These are phyloP conservation scores for Sphyrna mokarran DNA, from an alignment of 2,113 vertebrate species.

Conservation along the genomic window DNA sequence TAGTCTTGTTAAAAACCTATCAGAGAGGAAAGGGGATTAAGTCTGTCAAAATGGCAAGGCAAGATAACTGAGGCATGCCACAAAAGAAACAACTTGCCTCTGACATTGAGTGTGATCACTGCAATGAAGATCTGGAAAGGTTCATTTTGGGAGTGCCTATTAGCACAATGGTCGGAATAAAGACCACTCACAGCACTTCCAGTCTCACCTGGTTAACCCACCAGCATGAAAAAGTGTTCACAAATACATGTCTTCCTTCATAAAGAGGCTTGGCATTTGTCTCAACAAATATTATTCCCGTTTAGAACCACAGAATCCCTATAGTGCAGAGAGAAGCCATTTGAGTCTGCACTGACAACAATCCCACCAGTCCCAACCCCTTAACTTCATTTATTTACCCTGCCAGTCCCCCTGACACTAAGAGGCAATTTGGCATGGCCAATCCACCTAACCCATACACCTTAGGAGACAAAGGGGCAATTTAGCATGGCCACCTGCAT, in stretches of 20 bases:
- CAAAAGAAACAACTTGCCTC: conserved; percentile 35
- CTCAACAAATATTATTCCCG: neutral
- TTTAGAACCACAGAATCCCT: too few species aligned
- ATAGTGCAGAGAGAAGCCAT: too few species aligned
- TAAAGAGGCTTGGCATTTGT: neutral
- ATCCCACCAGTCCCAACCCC: too few species aligned
- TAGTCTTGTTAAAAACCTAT: conserved; percentile 22
- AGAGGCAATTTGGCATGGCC: too few species aligned
- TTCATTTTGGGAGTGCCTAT: neutral
- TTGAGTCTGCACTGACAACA: too few species aligned
- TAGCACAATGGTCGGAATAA: neutral
- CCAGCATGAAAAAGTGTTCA: neutral
- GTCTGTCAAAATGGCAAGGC: neutral
- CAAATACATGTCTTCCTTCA: neutral
- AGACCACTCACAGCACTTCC: neutral
- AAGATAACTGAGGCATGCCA: conserved; percentile 41
- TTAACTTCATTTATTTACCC: too few species aligned
- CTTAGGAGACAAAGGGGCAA: too few species aligned
- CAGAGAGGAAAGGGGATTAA: conserved; percentile 35
- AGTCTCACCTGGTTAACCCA: neutral
- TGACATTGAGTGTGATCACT: neutral
- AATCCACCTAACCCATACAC: too few species aligned
- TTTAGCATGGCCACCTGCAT: too few species aligned
- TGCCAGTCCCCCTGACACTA: too few species aligned
- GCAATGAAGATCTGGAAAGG: neutral